These are phyloP conservation scores for Drosophila grimshawi DNA, from an alignment of 1,140 invertebrate genomes.

Conservation along the genomic window DNA sequence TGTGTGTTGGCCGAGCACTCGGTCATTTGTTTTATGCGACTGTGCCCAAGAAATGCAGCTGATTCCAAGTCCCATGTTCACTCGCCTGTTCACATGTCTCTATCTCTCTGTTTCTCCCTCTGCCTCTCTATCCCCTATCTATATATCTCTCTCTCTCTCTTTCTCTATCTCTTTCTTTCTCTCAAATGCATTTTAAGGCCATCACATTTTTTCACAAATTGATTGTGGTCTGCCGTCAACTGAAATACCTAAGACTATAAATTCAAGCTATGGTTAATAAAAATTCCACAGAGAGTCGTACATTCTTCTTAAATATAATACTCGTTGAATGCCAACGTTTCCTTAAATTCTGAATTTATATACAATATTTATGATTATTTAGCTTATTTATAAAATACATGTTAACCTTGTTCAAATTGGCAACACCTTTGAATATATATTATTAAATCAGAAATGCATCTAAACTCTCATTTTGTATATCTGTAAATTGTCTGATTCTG, in stretches of 20 bases:
- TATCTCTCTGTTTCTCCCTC: background rate
- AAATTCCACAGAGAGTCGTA: background rate
- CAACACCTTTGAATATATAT: no score
- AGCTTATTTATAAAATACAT: no score
- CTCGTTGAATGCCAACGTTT: background rate
- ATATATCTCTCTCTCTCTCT: background rate
- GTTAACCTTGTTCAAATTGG: no score
- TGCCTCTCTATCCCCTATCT: background rate
- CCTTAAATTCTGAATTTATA: no score
- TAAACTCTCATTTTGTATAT: no score
- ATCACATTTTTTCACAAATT: background rate
- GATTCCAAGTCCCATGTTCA: constrained; percentile 21
- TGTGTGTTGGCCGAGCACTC: background rate
- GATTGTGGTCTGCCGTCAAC: background rate
- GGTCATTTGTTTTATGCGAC: constrained; percentile 43
- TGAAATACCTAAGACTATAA: background rate
- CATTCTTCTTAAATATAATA: background rate
- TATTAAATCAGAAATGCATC: no score
- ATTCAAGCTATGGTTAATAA: background rate
- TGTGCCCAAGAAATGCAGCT: constrained; percentile 30
- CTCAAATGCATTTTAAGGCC: constrained; percentile 15
- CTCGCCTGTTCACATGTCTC: background rate
- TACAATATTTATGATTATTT: no score
- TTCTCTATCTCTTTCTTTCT: background rate
- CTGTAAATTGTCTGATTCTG: no score